These are phyloP conservation scores for Aldrovandia affinis DNA, from an alignment of 2,797 vertebrate genomes.

Conservation along the genomic window DNA sequence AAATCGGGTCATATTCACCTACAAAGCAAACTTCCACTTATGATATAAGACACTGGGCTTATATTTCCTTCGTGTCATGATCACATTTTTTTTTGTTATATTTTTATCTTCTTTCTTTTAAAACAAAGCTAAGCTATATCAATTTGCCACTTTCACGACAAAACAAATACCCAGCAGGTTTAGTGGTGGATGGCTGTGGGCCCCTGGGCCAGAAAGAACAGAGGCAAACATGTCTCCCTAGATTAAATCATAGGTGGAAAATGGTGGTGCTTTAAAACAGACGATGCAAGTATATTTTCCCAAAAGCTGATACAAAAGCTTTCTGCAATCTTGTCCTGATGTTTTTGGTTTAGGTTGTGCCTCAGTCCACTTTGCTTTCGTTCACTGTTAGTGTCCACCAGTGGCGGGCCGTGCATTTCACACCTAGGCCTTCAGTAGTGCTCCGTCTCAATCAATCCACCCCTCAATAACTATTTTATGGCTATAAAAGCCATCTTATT, in stretches of 20 bases:
- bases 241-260: background rate
- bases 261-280: background rate
- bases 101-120: background rate
- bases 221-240: background rate
- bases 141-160: background rate
- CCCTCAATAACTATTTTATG: no score
- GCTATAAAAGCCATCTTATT: no score
- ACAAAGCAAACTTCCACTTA: background rate
- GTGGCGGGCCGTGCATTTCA: no score
- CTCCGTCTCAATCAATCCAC: no score
- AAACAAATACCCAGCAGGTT: background rate
- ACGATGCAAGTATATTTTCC: background rate
- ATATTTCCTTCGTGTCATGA: background rate
- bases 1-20: background rate
- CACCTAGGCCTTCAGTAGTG: no score
- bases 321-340: background rate
- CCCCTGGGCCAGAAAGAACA: background rate
- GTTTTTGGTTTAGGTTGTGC: background rate
- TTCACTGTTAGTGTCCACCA: no score
- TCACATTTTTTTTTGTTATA: background rate
- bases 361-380: background rate
- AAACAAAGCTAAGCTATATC: background rate
- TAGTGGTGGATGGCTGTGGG: background rate
- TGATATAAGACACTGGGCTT: background rate
- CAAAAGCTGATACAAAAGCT: background rate